Percentiles rank a stretch among this genome's conserved stretches.
Conservation (phyloP, 2,888 invertebrate genomes). For the Cinara cedri region DNA sequence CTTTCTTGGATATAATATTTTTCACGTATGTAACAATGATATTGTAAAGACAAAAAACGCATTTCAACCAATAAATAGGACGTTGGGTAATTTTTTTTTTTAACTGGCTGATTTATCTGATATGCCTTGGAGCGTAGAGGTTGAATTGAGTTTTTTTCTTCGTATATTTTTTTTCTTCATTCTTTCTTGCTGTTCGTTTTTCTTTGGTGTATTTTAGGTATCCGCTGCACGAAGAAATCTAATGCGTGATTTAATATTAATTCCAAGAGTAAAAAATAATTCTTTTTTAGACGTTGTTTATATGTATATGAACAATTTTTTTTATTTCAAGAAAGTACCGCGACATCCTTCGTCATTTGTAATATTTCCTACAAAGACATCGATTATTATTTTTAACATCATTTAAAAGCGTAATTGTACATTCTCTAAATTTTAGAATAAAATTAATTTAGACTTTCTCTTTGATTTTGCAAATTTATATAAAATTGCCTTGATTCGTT, state of each 20-base stretch:
- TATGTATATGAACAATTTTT: background rate
- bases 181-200: slow-evolving; percentile 37
- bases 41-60: slow-evolving; percentile 45
- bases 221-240: slow-evolving; percentile 35
- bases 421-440: background rate
- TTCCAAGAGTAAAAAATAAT: slow-evolving; percentile 30
- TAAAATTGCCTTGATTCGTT: background rate
- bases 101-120: slow-evolving; percentile 45
- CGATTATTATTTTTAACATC: slow-evolving; percentile 2
- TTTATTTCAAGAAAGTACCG: slow-evolving; percentile 24
- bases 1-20: slow-evolving; percentile 28
- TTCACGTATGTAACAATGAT: slow-evolving; percentile 52
- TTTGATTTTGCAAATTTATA: slow-evolving; percentile 10
- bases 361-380: background rate
- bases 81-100: slow-evolving; percentile 42
- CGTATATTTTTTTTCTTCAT: slow-evolving; percentile 20
- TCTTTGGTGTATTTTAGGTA: slow-evolving; percentile 46
- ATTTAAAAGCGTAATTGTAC: slow-evolving; percentile 23
- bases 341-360: background rate
- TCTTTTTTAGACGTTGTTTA: slow-evolving; percentile 21
- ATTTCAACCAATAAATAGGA: slow-evolving; percentile 50
- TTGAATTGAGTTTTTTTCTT: slow-evolving; percentile 39
- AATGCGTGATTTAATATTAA: slow-evolving; percentile 50
- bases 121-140: slow-evolving; percentile 56
- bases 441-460: background rate